phyloP scores from a whole-genome alignment of 2,113 vertebrate genomes.

The Pelobates fuscus region DNA sequence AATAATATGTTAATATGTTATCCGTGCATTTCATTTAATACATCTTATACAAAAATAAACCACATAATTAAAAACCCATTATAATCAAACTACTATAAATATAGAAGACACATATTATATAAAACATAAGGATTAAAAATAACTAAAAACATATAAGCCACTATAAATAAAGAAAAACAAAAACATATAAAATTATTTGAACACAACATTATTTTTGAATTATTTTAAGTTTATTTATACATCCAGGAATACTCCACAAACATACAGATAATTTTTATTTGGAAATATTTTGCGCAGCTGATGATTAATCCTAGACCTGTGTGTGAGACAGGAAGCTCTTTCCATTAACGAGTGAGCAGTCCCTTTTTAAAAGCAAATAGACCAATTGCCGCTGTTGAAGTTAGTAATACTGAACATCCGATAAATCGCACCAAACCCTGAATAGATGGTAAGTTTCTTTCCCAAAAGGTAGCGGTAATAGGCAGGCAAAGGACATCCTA shows the following conservation, averaged over 20 bases:
- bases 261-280: not conserved
- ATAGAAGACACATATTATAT: too few species aligned
- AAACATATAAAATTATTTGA: too few species aligned
- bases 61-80: too few species aligned
- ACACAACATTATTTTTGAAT: not conserved
- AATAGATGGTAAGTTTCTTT: slow-evolving; percentile 88
- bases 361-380: slow-evolving; percentile 81
- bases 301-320: not conserved
- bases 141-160: too few species aligned
- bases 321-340: slow-evolving; percentile 16
- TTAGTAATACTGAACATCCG: slow-evolving; percentile 76
- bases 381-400: slow-evolving; percentile 66
- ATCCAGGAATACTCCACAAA: not conserved
- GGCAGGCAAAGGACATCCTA: slow-evolving; percentile 86
- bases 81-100: too few species aligned
- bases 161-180: too few species aligned
- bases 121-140: too few species aligned
- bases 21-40: too few species aligned
- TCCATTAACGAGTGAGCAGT: slow-evolving; percentile 65
- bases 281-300: slow-evolving; percentile 3
- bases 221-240: not conserved
- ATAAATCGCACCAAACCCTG: slow-evolving; percentile 80
- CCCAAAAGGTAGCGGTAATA: slow-evolving; percentile 84
- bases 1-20: too few species aligned
- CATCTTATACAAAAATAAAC: too few species aligned